phyloP scores from a whole-genome alignment of 1,140 invertebrate genomes.

The Cydia strobilella region DNA sequence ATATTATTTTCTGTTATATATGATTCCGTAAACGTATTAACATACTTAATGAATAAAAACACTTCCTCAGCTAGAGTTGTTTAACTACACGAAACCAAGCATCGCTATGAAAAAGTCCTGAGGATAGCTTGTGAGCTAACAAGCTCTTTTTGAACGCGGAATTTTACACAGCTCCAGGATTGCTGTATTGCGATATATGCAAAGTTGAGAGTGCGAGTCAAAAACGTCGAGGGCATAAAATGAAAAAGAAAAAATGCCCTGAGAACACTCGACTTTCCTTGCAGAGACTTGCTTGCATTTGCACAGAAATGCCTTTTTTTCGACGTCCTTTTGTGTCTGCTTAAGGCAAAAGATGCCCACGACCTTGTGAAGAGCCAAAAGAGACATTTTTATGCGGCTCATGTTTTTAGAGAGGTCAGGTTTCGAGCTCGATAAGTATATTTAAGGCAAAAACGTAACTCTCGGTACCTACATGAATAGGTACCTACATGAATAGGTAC shows the following conservation, averaged over 20 bases:
- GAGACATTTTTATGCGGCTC: slow-evolving; percentile 26
- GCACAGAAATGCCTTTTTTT: slow-evolving; percentile 46
- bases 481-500: no score
- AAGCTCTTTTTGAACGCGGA: slow-evolving; percentile 26
- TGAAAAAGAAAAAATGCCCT: slow-evolving; percentile 47
- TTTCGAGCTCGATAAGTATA: background rate
- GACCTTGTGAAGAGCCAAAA: slow-evolving; percentile 15
- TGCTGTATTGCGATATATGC: slow-evolving; percentile 48
- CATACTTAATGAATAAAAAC: slow-evolving; percentile 16
- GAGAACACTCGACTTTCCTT: slow-evolving; percentile 44
- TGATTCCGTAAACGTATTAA: background rate
- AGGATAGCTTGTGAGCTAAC: slow-evolving; percentile 25
- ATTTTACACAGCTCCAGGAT: slow-evolving; percentile 43
- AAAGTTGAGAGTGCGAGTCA: slow-evolving; percentile 40
- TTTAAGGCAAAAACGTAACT: background rate
- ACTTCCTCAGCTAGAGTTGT: background rate
- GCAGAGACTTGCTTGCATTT: slow-evolving; percentile 47
- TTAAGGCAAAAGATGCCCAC: slow-evolving; percentile 27
- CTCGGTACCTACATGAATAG: no score
- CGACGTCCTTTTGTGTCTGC: slow-evolving; percentile 42
- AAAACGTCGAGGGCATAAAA: slow-evolving; percentile 51
- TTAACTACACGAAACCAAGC: slow-evolving; percentile 18
- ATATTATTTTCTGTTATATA: background rate
- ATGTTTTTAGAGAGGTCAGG: slow-evolving; percentile 30
- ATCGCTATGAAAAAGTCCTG: slow-evolving; percentile 3